Evolutionary conservation across 2,888 invertebrate species (phyloP), one percentile per base, ranked within the genome.

Genomic region (Choreutis nemorana): DNA sequence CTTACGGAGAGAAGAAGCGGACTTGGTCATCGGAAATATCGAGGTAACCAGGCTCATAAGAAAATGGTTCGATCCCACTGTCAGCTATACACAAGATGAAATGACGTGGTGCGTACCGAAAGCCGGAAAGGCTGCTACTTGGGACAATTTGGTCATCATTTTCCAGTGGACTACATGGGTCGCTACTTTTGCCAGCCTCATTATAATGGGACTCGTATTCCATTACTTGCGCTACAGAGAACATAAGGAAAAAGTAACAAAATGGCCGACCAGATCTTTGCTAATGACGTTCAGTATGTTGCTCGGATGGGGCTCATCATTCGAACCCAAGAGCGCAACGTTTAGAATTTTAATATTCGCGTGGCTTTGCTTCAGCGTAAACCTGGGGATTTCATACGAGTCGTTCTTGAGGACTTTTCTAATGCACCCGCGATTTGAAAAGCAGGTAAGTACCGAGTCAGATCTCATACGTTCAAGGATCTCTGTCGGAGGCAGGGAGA

Each of bases 361-460:
- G 39, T 80, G 80, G 80, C 60, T 80, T 12, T 64, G 63, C 47
- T 80, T 78, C 48, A 71, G 77, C 39, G 55, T 78, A 47, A 80
- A 75, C 58, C 66, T 80, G 61, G 63, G 64, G 36, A 77, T 79
- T 44, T 68, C 73, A 23, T 80, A 79, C 52, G 77, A 71, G 52
- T 78, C 80, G 41, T 73, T 78, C 47, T 62, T 80, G 33, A 63
- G 79, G 52, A 77, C 63, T 50, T 80, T 77, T 53, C 47, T 80
- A 58, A 78, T 80, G 67, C 75, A 80, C 40, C 79, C 80, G 37
- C 61, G 78, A 50, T 79, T 65, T 47, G 73, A 71, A 46, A 78
- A 68, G 53, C 80, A 80, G 63, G 75, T 79, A 60, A 64, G 64
- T 39, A 66, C 49, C 35, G 72, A 72, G 49, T 42, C 53, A 36